Percentiles rank a stretch among this genome's conserved stretches.
Conservation (phyloP, 2,113 vertebrate genomes). For the Origma solitaria region DNA sequence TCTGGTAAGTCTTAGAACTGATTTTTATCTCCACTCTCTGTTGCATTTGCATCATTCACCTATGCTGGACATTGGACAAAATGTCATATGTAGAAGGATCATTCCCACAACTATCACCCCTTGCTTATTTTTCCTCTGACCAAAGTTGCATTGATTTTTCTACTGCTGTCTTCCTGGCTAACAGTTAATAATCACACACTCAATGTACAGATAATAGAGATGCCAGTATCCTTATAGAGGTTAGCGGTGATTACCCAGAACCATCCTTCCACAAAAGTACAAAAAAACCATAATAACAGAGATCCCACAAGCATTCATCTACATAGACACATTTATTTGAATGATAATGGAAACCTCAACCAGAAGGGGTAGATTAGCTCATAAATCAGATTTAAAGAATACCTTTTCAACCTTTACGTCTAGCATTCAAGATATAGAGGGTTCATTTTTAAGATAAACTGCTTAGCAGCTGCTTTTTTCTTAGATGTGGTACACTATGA, state of each 20-base stretch:
- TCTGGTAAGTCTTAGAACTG: background rate
- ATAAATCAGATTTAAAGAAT: conserved; percentile 6
- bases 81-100: background rate
- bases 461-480: background rate
- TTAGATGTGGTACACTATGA: background rate
- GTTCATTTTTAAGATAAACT: conserved; percentile 19
- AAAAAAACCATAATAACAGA: background rate
- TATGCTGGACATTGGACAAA: background rate
- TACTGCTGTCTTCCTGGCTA: background rate
- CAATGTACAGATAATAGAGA: conserved; percentile 8
- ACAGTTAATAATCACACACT: conserved; percentile 15
- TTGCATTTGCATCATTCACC: background rate
- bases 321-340: background rate
- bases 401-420: background rate
- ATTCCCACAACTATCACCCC: background rate
- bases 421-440: background rate
- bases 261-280: background rate
- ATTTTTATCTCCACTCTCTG: background rate
- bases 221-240: background rate
- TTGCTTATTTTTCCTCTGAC: background rate
- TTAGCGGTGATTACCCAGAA: background rate
- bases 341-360: background rate
- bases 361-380: background rate
- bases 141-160: conserved; percentile 22
- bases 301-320: background rate